Percentiles rank a stretch among this genome's conserved stretches.
Evolutionary conservation across 1,140 invertebrate genomes (phyloP).

Genomic region (Orussus abietinus): DNA sequence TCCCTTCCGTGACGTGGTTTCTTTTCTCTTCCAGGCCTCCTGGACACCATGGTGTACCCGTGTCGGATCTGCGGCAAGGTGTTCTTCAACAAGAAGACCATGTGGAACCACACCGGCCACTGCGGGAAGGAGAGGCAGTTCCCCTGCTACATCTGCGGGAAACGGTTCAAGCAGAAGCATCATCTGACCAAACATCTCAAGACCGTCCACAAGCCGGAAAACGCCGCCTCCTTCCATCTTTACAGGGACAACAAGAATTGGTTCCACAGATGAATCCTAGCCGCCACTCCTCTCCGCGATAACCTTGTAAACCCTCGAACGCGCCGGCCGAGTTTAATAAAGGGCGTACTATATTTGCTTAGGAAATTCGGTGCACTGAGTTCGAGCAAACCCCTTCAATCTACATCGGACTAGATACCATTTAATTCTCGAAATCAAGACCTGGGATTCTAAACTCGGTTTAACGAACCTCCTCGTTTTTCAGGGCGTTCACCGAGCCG

Average conservation of each 20-base stretch:
- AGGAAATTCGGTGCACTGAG: too few relatives aligned
- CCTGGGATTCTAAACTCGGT: too few relatives aligned
- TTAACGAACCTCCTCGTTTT: too few relatives aligned
- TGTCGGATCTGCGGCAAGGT: constrained; percentile 28
- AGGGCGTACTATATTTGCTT: too few relatives aligned
- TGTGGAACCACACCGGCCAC: constrained; percentile 15
- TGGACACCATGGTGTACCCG: constrained; percentile 13
- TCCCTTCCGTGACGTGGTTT: too few relatives aligned
- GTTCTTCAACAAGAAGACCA: constrained; percentile 10
- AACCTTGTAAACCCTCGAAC: too few relatives aligned
- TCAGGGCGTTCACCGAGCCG: too few relatives aligned
- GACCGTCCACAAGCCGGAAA: constrained; percentile 15
- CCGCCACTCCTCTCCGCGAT: too few relatives aligned
- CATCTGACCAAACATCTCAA: constrained; percentile 1
- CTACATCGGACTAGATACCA: too few relatives aligned
- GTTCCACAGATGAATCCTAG: constrained; percentile 13
- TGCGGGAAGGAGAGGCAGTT: constrained; percentile 44
- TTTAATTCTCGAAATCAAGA: too few relatives aligned
- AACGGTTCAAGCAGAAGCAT: constrained; percentile 30
- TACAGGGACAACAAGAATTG: constrained; percentile 13
- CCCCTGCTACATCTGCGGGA: constrained; percentile 35
- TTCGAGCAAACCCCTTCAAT: too few relatives aligned
- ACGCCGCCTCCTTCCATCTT: background rate
- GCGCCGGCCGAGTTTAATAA: too few relatives aligned
- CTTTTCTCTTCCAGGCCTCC: constrained; percentile 7